phyloP scores from a whole-genome alignment of 1,140 invertebrate species.

The Drosophila bifasciata region DNA sequence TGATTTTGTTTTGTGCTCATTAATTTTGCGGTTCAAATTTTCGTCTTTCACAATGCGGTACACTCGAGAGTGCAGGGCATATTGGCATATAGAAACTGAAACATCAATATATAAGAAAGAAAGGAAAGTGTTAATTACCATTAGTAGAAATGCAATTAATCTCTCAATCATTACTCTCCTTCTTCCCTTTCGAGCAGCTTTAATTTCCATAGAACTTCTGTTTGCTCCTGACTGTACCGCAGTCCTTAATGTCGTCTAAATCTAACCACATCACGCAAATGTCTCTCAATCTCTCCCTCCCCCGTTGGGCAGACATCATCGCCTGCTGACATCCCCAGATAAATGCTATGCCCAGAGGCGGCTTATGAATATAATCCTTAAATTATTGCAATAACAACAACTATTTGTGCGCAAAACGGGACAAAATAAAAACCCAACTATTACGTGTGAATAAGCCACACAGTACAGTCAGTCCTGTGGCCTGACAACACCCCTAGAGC shows the following conservation, averaged over 20 bases:
- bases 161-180: neutral
- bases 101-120: no score
- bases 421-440: conserved; percentile 65
- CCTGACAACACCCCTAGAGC: conserved; percentile 20
- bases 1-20: conserved; percentile 74
- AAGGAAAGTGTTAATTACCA: no score
- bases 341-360: conserved; percentile 48
- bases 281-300: no score
- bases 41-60: conserved; percentile 38
- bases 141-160: no score
- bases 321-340: conserved; percentile 51
- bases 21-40: conserved; percentile 70
- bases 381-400: conserved; percentile 76
- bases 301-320: conserved; percentile 3
- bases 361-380: conserved; percentile 81
- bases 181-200: neutral
- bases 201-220: no score
- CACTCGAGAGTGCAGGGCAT: conserved; percentile 7
- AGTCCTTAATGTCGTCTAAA: no score
- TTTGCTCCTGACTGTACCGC: no score
- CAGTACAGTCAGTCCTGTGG: no score
- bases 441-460: conserved; percentile 73
- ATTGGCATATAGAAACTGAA: neutral
- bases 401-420: conserved; percentile 45
- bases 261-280: no score